Evolutionary conservation across 1,140 invertebrate species (phyloP), one percentile per base, ranked within the genome.

Genomic region (Aphidius gifuensis): DNA sequence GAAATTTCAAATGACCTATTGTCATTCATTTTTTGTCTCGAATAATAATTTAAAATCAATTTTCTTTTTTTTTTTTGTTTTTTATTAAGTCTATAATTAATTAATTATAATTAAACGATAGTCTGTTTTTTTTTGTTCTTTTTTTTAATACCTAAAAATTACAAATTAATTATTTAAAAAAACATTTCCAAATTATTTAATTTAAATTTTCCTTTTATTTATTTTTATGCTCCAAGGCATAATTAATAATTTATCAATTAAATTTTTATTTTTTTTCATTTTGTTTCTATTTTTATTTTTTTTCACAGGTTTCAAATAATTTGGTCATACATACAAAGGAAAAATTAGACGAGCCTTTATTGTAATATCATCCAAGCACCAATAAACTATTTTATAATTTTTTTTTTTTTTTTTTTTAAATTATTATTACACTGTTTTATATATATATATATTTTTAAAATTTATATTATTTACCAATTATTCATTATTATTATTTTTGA

Each of bases 281-380:
- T 32, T 32, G 2, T 32, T 32, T 32, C 1, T 32, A 4, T 32
- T 32, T 32, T 32, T 4, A 0, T 32, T 3, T 32, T 32, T 32
- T 32, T 32, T 32, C 4, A 32, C 0, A 32, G 23, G 23, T 3
- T 3, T 32, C 23, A 32, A 32, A 32, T 32, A 32, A 32, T 32
- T 6, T 44, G 5, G 5, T 60, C 48, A 11, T 44, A 48, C 9
- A 50, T 21, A 32, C 40, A 62, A 69, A 71, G 66, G 69, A 76
- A 77, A 75, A 76, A 59, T 55, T 70, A 71, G 69, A 68, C 69
- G 70, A 71, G 72, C 62, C 43, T 77, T 77, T 74, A 71, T 74
- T 76, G 66, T 70, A 68, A 76, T 66, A 60, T 67, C 60, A 58
- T 66, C 72, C 61, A 76, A 77, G 73, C 70, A 66, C 73, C 77